Conservation (phyloP, 2,113 vertebrate species). For the Fregata magnificens region DNA sequence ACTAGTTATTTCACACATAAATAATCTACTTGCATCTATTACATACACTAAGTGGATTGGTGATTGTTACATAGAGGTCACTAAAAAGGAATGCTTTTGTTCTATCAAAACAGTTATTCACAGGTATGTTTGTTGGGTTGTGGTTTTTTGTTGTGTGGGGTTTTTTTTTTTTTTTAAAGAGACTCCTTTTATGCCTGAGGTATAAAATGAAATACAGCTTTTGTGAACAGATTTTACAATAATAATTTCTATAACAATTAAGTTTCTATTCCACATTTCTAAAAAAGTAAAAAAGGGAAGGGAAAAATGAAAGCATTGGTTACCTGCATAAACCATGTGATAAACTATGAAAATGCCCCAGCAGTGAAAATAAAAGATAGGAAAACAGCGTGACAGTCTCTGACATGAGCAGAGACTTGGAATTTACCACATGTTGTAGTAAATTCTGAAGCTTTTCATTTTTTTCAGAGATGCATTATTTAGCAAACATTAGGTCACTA, state of each 20-base stretch:
- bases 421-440: neutral
- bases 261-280: neutral
- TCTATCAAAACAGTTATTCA: neutral
- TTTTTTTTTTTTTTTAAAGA: neutral
- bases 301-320: neutral
- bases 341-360: neutral
- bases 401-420: neutral
- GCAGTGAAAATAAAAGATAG: neutral
- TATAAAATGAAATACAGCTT: neutral
- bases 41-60: neutral
- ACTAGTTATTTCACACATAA: neutral
- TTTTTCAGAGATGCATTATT: neutral
- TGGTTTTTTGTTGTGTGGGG: neutral
- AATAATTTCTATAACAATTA: neutral
- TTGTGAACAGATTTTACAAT: neutral
- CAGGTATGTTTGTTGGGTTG: too few relatives aligned
- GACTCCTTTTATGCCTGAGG: neutral
- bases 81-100: neutral
- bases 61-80: neutral
- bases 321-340: neutral
- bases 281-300: neutral
- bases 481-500: neutral
- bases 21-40: neutral
- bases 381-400: neutral
- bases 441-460: neutral